These are phyloP conservation scores for Glossophaga mutica DNA, from an alignment of 2,797 vertebrate genomes.

Conservation along the genomic window DNA sequence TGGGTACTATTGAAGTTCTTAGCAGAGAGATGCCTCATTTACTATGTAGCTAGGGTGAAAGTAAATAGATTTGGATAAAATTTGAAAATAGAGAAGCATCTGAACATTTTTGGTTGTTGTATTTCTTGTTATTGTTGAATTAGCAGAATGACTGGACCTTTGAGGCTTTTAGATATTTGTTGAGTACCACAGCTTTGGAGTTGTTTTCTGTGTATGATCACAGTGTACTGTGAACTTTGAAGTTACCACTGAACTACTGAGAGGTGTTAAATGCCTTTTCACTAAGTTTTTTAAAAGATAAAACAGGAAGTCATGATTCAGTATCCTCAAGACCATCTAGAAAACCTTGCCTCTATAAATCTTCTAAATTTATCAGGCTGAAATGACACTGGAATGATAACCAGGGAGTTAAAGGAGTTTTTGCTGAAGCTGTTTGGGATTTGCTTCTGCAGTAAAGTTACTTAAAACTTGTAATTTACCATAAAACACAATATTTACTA, in stretches of 20 bases:
- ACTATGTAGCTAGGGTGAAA: not conserved
- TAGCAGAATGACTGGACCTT: not conserved
- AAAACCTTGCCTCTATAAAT: not conserved
- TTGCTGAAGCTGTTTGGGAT: not conserved
- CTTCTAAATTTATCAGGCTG: not conserved
- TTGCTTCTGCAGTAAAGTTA: not conserved
- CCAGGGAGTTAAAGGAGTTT: not conserved
- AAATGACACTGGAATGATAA: not conserved
- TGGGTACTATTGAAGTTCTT: not conserved
- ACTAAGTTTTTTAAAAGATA: not conserved
- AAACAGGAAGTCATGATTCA: not conserved
- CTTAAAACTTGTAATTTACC: not conserved
- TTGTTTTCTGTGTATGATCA: not conserved
- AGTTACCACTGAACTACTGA: not conserved
- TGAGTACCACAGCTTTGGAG: not conserved
- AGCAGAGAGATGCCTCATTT: not conserved
- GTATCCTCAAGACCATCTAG: not conserved
- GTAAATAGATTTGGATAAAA: constrained; percentile 8
- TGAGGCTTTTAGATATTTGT: not conserved
- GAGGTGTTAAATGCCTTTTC: not conserved
- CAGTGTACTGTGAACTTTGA: not conserved
- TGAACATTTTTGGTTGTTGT: not conserved
- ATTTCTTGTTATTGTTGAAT: not conserved
- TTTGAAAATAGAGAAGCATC: not conserved
- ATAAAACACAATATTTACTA: not conserved